Conservation (phyloP, 1,140 invertebrate species). For the Ostrea denselamellosa region DNA sequence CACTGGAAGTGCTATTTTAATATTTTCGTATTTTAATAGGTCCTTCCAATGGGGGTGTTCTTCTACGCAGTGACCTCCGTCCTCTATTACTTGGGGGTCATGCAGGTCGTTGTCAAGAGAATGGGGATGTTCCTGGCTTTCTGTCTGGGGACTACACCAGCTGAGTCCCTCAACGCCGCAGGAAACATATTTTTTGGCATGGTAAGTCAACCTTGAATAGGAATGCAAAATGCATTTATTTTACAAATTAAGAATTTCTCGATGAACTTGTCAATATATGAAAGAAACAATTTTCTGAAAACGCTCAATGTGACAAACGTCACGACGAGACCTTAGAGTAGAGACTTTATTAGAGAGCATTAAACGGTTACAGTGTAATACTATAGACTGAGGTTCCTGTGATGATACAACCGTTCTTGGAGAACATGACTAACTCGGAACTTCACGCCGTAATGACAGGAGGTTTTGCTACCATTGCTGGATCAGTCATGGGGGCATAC, state of each 20-base stretch:
- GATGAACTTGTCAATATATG: too few relatives aligned
- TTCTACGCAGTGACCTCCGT: constrained; percentile 74
- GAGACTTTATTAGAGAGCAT: too few relatives aligned
- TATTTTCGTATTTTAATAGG: constrained; percentile 57
- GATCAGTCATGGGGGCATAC: constrained; percentile 72
- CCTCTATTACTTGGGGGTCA: constrained; percentile 77
- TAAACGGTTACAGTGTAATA: too few relatives aligned
- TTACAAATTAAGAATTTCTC: too few relatives aligned
- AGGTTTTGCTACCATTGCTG: constrained; percentile 78
- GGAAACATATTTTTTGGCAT: constrained; percentile 77
- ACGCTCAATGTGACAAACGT: too few relatives aligned
- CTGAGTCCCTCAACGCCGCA: constrained; percentile 75
- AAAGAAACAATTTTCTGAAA: too few relatives aligned
- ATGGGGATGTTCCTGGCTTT: constrained; percentile 71
- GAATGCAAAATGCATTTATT: too few relatives aligned
- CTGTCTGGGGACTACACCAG: constrained; percentile 73
- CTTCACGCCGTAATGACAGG: constrained; percentile 77
- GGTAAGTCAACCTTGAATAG: constrained; percentile 58
- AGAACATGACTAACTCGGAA: constrained; percentile 77
- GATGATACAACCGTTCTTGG: constrained; percentile 75
- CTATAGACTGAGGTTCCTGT: constrained; percentile 74
- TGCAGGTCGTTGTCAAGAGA: constrained; percentile 71
- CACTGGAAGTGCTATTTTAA: too few relatives aligned
- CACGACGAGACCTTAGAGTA: too few relatives aligned
- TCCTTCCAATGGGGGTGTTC: constrained; percentile 75